phyloP scores from a whole-genome alignment of 2,113 vertebrate genomes.

The Zosterops borbonicus region DNA sequence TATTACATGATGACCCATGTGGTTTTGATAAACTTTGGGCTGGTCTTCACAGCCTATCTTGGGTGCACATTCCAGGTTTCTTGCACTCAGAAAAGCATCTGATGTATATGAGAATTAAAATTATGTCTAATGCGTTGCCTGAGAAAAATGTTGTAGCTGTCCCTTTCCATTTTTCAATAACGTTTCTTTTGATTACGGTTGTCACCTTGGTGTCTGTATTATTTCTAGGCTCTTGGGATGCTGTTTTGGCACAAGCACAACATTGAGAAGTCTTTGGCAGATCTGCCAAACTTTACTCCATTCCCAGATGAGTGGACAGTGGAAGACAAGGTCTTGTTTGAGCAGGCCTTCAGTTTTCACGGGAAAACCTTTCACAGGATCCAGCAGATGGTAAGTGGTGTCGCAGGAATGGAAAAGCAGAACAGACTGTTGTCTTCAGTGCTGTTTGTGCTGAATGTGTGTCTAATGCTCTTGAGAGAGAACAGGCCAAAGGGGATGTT shows the following conservation, averaged over 20 bases:
- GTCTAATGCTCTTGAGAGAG: background rate
- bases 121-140: background rate
- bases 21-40: background rate
- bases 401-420: background rate
- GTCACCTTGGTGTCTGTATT: background rate
- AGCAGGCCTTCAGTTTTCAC: slow-evolving; percentile 96
- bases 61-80: background rate
- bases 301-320: slow-evolving; percentile 98
- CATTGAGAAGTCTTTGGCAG: slow-evolving; percentile 93
- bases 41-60: background rate
- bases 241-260: slow-evolving; percentile 99
- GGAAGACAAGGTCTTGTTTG: slow-evolving; percentile 94
- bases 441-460: background rate
- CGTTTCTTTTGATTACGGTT: background rate
- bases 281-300: slow-evolving; percentile 94
- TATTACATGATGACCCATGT: background rate
- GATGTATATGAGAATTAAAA: background rate
- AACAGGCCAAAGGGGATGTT: background rate
- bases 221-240: slow-evolving; percentile 90
- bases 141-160: background rate
- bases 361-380: slow-evolving; percentile 97
- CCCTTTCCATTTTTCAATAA: background rate
- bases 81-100: background rate
- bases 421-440: background rate
- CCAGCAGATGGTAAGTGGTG: slow-evolving; percentile 91